A percentile compares a stretch with the other conserved stretches of the same genome.
phyloP scores from a whole-genome alignment of 53 echinoderm and acorn worm genomes.

The Glandiceps talaboti region DNA sequence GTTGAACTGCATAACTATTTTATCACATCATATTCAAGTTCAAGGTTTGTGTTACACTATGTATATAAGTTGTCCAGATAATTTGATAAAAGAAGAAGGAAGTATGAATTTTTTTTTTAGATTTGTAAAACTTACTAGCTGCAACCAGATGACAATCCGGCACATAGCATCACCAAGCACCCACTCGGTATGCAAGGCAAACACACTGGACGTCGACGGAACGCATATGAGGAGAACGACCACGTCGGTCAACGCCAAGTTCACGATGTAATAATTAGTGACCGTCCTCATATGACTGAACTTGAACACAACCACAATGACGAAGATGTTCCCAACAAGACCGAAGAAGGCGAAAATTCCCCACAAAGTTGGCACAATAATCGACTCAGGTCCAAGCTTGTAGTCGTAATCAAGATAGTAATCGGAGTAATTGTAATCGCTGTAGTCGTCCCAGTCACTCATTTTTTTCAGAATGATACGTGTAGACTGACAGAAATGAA shows the following conservation, averaged over 20 bases:
- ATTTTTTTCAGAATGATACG: too few species aligned
- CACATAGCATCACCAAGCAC: not conserved
- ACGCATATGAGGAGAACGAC: not conserved
- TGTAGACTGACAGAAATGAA: too few species aligned
- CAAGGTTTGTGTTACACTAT: too few species aligned
- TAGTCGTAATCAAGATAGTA: not conserved
- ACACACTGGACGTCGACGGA: not conserved
- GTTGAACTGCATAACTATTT: too few species aligned
- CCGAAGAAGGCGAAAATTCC: not conserved
- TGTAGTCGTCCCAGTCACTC: too few species aligned
- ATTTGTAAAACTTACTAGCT: not conserved
- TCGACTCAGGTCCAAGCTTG: not conserved
- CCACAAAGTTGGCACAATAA: not conserved
- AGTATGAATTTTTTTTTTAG: too few species aligned
- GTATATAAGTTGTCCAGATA: too few species aligned
- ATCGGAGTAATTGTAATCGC: not conserved
- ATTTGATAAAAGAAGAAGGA: too few species aligned
- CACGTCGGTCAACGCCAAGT: not conserved
- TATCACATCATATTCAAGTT: too few species aligned
- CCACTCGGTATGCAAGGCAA: not conserved
- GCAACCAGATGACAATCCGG: not conserved
- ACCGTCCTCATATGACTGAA: not conserved
- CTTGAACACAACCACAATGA: not conserved
- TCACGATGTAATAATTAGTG: not conserved
- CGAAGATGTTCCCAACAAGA: not conserved